Evolutionary conservation across 2,888 invertebrate species (phyloP).

Genomic region (Tanytarsus gracilentus): DNA sequence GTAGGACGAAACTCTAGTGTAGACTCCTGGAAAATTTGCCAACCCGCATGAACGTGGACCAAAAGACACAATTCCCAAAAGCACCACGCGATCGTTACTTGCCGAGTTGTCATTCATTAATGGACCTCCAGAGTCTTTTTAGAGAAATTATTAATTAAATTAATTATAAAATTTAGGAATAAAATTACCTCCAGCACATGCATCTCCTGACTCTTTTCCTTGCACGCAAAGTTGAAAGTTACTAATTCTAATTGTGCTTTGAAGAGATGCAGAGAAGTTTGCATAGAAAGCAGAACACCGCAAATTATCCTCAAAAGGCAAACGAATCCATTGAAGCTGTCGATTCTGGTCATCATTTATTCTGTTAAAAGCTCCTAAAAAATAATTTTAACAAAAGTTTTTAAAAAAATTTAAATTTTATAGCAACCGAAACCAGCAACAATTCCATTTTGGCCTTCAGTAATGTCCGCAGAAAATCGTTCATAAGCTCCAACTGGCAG

Average conservation of each 20-base stretch:
- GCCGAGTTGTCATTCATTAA: slow-evolving; percentile 37
- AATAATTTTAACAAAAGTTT: background rate
- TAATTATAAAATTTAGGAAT: background rate
- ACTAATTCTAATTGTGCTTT: slow-evolving; percentile 41
- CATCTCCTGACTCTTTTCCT: slow-evolving; percentile 41
- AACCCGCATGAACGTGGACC: slow-evolving; percentile 41
- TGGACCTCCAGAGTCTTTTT: slow-evolving; percentile 42
- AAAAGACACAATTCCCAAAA: slow-evolving; percentile 40
- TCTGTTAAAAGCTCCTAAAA: slow-evolving; percentile 1
- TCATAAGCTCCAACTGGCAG: slow-evolving; percentile 40
- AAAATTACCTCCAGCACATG: slow-evolving; percentile 37
- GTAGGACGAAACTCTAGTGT: slow-evolving; percentile 10
- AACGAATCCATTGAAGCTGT: slow-evolving; percentile 42
- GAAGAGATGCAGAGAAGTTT: slow-evolving; percentile 40
- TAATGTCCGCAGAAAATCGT: slow-evolving; percentile 36
- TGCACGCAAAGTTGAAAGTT: slow-evolving; percentile 41
- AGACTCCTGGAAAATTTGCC: slow-evolving; percentile 33
- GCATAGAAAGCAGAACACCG: slow-evolving; percentile 41
- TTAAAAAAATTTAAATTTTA: background rate
- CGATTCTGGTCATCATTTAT: slow-evolving; percentile 33
- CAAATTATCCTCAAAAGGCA: slow-evolving; percentile 43
- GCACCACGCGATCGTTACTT: slow-evolving; percentile 32
- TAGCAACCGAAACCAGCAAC: slow-evolving; percentile 75
- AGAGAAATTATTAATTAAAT: background rate
- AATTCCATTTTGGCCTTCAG: slow-evolving; percentile 47